Base-by-base conservation (phyloP, 2,888 invertebrate species). In the Noctua fimbriata region DNA sequence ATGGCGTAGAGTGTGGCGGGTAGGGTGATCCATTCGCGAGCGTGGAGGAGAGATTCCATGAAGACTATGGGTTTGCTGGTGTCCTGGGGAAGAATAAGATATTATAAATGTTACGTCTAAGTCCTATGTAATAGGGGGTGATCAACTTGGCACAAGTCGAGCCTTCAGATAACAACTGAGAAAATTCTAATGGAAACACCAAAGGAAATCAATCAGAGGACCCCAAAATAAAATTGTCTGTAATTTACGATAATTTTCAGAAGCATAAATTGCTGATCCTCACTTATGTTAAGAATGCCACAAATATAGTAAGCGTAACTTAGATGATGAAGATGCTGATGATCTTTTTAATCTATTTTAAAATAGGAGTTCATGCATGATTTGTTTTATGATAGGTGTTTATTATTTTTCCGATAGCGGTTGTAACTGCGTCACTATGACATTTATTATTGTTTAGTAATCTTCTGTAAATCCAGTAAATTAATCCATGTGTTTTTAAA, bases 11-110 rank as follows among this genome's bases (percentile, higher is more conserved):
- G 93, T 0, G 97, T 97, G 0, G 97, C 97, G 6, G 97, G 97
- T 0, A 97, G 97, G 0, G 98, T 97, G 78, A 98, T 97, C 98
- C 98, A 98, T 92, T 98, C 98, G 14, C 98, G 97, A 6, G 97
- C 97, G 88, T 97, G 97, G 47, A 97, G 97, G 2, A 97, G 97
- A 10, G 96, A 97, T 84, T 98, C 97, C 70, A 97, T 92, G 86
- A 97, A 95, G 63, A 98, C 95, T 3, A 96, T 93, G 0, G 97
- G 97, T 83, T 97, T 97, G 60, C 84, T 92, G 18, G 67, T 63
- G 66, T 95, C 93, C 89, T 93, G 92, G 7, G 63, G 12, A 67
- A 67, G 21, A 36, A 32, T 32, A 5, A 10, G 10, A 36, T 1
- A 36, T 36, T 1, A 65, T 32, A 21, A 32, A 21, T 65, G 28